Conservation (phyloP, 2,797 vertebrate species). For the Ficedula albicollis region DNA sequence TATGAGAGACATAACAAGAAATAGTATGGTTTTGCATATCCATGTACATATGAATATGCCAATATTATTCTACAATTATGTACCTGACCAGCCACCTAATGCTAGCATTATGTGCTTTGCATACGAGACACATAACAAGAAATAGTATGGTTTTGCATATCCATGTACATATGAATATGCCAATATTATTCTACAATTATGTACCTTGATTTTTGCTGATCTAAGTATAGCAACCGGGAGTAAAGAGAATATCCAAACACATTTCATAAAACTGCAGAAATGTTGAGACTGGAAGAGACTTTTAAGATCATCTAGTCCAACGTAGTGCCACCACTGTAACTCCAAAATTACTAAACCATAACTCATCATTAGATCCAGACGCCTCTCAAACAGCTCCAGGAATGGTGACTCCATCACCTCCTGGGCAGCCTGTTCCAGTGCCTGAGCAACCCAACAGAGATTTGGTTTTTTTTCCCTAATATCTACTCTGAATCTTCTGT, state of each 20-base stretch:
- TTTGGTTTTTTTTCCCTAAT: not conserved
- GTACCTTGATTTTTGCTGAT: not conserved
- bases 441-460: not conserved
- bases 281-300: rapidly evolving
- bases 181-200: not conserved
- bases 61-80: too few relatives aligned
- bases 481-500: not conserved
- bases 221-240: not conserved
- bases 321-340: not conserved
- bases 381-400: not conserved
- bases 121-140: not conserved
- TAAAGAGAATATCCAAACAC: not conserved
- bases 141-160: not conserved
- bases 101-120: not conserved
- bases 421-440: not conserved
- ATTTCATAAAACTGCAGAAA: not conserved
- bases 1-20: too few relatives aligned
- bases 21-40: too few relatives aligned
- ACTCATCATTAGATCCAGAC: too few relatives aligned
- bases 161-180: not conserved
- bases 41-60: too few relatives aligned
- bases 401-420: not conserved
- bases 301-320: not conserved
- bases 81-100: too few relatives aligned
- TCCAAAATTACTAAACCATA: not conserved